These are phyloP conservation scores for Anhinga rufa DNA, from an alignment of 2,113 vertebrate species.

Conservation along the genomic window DNA sequence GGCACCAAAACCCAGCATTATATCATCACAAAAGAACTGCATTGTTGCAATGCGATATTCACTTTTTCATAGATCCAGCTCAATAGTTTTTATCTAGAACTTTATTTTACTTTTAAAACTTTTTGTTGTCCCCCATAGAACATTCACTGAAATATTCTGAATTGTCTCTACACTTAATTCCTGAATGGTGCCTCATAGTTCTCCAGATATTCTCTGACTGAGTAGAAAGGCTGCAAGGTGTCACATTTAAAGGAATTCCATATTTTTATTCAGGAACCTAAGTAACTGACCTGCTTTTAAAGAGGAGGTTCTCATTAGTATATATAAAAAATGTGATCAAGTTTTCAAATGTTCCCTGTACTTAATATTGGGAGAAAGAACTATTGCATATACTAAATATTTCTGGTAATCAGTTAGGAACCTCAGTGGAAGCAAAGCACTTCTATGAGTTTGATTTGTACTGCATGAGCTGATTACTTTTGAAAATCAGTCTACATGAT, in stretches of 20 bases:
- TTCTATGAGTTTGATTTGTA: background rate
- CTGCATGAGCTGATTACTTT: background rate
- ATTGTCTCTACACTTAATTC: background rate
- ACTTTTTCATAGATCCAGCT: background rate
- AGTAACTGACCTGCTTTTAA: background rate
- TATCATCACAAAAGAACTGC: background rate
- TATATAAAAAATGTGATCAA: background rate
- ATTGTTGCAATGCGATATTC: background rate
- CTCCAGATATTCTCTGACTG: background rate
- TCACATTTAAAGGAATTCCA: background rate
- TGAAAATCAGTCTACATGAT: background rate
- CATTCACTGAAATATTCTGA: background rate
- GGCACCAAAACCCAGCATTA: background rate
- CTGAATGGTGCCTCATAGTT: background rate
- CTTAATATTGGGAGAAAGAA: background rate
- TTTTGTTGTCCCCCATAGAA: background rate
- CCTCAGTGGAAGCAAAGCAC: background rate
- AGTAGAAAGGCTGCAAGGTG: background rate
- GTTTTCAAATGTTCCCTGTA: background rate
- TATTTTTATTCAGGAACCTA: background rate
- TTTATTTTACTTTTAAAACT: background rate
- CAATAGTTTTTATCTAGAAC: background rate
- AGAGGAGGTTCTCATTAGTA: background rate
- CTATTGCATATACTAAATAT: background rate
- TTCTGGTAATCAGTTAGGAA: background rate